Percentiles rank a stretch among this genome's conserved stretches.
Evolutionary conservation across 2,113 vertebrate species (phyloP).

Genomic region (Neolamprologus sp.): DNA sequence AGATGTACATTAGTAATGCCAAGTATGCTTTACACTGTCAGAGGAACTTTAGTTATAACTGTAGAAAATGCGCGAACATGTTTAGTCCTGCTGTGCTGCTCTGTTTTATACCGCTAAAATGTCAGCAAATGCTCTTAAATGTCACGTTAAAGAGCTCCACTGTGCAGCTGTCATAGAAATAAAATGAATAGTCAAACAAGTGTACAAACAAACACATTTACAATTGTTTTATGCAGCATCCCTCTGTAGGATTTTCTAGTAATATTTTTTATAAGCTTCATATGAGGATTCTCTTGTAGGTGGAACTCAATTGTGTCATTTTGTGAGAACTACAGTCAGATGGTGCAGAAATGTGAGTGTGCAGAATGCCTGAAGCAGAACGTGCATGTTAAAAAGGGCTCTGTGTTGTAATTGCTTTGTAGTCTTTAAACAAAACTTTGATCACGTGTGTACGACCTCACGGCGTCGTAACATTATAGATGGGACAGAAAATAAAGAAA

Average conservation of each 20-base stretch:
- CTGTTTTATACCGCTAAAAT: background rate
- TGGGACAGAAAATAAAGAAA: background rate
- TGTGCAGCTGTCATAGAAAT: background rate
- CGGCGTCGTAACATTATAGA: accelerated
- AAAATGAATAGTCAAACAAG: background rate
- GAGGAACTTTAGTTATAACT: background rate
- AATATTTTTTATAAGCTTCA: background rate
- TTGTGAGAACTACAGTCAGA: background rate
- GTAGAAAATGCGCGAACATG: background rate
- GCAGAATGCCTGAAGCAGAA: background rate
- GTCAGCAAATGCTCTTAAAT: background rate
- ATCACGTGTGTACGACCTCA: too few species aligned
- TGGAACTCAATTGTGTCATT: background rate
- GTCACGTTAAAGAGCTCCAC: background rate
- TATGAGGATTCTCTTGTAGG: background rate
- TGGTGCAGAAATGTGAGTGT: background rate
- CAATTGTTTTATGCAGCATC: background rate
- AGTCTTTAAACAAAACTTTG: background rate
- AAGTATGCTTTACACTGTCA: background rate
- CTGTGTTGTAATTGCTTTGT: background rate
- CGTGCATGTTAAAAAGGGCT: background rate
- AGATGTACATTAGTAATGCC: background rate
- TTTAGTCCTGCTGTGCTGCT: background rate
- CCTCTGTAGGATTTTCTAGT: background rate
- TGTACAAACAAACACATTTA: background rate